These are phyloP conservation scores for Nipponia nippon DNA, from an alignment of 2,113 vertebrate species.

Conservation along the genomic window DNA sequence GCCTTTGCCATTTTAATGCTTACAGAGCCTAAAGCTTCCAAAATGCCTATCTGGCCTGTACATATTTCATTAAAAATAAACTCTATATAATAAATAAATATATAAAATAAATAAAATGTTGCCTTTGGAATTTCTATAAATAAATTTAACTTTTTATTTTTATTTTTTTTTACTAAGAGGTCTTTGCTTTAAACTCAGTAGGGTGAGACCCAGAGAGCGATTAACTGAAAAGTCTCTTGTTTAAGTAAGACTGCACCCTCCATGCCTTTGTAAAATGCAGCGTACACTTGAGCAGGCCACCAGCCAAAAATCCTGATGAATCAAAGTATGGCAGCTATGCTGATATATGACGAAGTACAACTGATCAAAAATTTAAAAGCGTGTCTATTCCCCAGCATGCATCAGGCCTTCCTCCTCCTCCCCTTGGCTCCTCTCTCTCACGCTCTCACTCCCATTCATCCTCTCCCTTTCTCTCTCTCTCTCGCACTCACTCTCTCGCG, in stretches of 20 bases:
- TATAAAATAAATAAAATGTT: slow-evolving; percentile 92
- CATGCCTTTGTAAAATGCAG: slow-evolving; percentile 80
- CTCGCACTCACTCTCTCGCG: slow-evolving; percentile 18
- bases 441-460: slow-evolving; percentile 35
- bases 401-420: slow-evolving; percentile 73
- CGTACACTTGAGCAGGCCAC: slow-evolving; percentile 76
- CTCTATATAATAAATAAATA: slow-evolving; percentile 92
- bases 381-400: slow-evolving; percentile 83
- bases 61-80: slow-evolving; percentile 92
- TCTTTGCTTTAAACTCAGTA: slow-evolving; percentile 81
- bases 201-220: slow-evolving; percentile 70
- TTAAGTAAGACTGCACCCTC: slow-evolving; percentile 77
- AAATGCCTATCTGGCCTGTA: slow-evolving; percentile 89
- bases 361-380: slow-evolving; percentile 81
- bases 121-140: slow-evolving; percentile 91
- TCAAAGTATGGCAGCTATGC: slow-evolving; percentile 77
- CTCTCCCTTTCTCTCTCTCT: slow-evolving; percentile 35
- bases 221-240: slow-evolving; percentile 78
- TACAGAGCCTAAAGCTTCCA: slow-evolving; percentile 86
- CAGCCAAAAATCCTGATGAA: slow-evolving; percentile 77
- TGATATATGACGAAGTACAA: slow-evolving; percentile 78
- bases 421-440: slow-evolving; percentile 8
- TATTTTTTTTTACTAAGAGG: slow-evolving; percentile 76
- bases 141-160: slow-evolving; percentile 82
- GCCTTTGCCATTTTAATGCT: slow-evolving; percentile 79